Evolutionary conservation across 2,888 invertebrate species (phyloP), one percentile per base, ranked within the genome.

Genomic region (Craniophora ligustri): DNA sequence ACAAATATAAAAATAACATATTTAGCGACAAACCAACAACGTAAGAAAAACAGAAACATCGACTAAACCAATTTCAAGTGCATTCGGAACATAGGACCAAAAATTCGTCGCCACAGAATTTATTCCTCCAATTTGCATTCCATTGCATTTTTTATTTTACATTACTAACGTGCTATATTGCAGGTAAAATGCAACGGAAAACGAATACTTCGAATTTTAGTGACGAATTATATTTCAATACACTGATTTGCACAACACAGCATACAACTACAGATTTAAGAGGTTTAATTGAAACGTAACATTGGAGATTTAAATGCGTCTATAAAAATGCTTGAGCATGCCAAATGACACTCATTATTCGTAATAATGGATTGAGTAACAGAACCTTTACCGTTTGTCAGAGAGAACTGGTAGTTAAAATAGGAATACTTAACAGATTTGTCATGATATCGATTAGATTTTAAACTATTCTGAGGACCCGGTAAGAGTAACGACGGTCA

Each of bases 1-100:
- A 39, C 35, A 47, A 44, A 60, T 45, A 30, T 66, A 66, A 69
- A 72, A 71, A 69, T 72, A 71, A 41, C 41, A 11, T 42, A 21
- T 41, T 54, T 62, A 34, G 63, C 41, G 59, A 57, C 46, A 38
- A 36, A 62, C 66, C 66, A 41, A 42, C 23, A 38, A 34, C 36
- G 32, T 10, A 49, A 59, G 36, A 66, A 36, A 42, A 45, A 56
- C 42, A 36, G 45, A 50, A 38, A 46, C 34, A 45, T 60, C 26
- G 19, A 30, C 64, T 53, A 51, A 51, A 55, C 48, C 47, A 41
- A 48, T 39, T 47, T 26, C 23, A 34, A 42, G 53, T 70, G 67
- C 71, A 70, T 56, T 47, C 63, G 58, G 36, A 67, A 48, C 39
- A 13, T 38, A 59, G 21, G 31, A 63, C 47, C 44, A 38, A 35